These are phyloP conservation scores for Mirounga angustirostris DNA, from an alignment of 2,113 vertebrate species.

Conservation along the genomic window DNA sequence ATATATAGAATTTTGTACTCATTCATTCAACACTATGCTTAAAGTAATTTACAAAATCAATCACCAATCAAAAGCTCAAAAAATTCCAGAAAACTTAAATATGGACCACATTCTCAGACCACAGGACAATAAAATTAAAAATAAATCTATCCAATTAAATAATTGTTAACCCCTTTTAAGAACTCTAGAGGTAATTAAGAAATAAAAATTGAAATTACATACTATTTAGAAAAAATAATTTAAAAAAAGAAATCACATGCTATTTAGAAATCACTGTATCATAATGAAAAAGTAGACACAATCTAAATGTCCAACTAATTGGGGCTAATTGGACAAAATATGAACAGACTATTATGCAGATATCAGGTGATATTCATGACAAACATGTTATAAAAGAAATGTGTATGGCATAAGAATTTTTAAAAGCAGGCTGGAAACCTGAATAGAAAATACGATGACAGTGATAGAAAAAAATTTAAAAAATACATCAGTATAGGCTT, in stretches of 20 bases:
- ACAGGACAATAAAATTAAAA: constrained; percentile 12
- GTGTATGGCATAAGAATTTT: not conserved
- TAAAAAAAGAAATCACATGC: not conserved
- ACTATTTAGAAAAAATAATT: not conserved
- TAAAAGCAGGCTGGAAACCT: not conserved
- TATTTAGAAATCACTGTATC: constrained; percentile 30
- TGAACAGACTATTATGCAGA: not conserved
- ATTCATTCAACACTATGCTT: not conserved
- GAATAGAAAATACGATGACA: not conserved
- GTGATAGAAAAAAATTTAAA: not conserved
- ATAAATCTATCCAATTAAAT: not conserved
- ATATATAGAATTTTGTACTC: not conserved
- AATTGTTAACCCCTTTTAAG: not conserved
- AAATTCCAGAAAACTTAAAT: not conserved
- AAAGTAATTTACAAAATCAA: constrained; percentile 36
- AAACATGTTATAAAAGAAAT: not conserved
- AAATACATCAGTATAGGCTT: not conserved
- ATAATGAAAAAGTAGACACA: not conserved
- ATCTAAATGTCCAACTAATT: not conserved
- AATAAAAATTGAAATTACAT: constrained; percentile 32
- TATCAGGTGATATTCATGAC: not conserved
- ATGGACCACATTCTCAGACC: not conserved
- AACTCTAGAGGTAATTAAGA: not conserved
- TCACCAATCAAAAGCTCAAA: not conserved
- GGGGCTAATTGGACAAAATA: not conserved